These are phyloP conservation scores for Halcyon malimbica DNA, from an alignment of 2,113 vertebrate species.

Conservation along the genomic window DNA sequence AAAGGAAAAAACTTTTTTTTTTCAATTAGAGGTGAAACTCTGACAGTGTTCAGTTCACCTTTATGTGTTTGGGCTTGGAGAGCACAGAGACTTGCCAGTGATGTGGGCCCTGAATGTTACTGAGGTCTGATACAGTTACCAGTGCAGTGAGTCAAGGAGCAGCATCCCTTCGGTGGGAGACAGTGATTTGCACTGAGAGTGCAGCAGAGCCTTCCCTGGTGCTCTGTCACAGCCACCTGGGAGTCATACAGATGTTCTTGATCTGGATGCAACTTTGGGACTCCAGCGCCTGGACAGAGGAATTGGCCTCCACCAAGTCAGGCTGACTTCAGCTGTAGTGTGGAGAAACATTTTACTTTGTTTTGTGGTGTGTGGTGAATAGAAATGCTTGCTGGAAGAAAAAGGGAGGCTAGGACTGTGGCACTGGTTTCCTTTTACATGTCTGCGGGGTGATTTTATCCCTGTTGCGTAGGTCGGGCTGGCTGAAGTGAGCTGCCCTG, in stretches of 20 bases:
- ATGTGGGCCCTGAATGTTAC: not conserved
- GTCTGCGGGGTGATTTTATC: not conserved
- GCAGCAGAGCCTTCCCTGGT: not conserved
- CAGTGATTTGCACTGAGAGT: not conserved
- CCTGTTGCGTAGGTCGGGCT: fast-evolving
- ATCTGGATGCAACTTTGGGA: not conserved
- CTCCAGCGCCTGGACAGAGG: not conserved
- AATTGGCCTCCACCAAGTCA: not conserved
- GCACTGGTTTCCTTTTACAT: not conserved
- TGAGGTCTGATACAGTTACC: fast-evolving
- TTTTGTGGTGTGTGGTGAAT: not conserved
- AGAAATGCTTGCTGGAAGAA: not conserved
- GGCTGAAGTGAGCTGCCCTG: fast-evolving
- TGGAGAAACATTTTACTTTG: not conserved
- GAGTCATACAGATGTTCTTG: fast-evolving
- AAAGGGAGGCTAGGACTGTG: not conserved
- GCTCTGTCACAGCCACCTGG: not conserved
- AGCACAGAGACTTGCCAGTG: not conserved
- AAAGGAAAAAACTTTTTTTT: not conserved
- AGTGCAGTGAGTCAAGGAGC: not conserved
- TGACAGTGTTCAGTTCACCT: not conserved
- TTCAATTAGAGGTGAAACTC: not conserved
- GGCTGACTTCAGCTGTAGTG: not conserved
- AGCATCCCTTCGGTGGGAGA: fast-evolving
- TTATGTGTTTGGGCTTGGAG: not conserved